These are phyloP conservation scores for Girardinichthys multiradiatus DNA, from an alignment of 2,113 vertebrate species.

Conservation along the genomic window DNA sequence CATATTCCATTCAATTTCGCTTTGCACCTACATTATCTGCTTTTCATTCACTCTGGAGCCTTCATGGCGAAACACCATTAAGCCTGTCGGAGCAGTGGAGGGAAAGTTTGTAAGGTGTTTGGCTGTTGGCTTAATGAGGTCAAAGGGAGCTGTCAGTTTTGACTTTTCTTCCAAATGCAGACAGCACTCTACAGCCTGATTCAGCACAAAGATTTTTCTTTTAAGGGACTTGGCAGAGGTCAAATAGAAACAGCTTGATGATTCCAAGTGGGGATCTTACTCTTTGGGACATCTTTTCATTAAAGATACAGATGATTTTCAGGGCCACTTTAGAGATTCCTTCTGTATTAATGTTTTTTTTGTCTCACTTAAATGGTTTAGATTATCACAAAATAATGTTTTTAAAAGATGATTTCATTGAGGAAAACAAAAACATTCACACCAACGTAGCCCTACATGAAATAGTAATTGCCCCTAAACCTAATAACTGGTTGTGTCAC, in stretches of 20 bases:
- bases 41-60: conserved; percentile 50
- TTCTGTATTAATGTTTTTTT: neutral
- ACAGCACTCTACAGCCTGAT: conserved; percentile 32
- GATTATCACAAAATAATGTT: neutral
- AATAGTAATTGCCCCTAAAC: no score
- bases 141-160: conserved; percentile 52
- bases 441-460: no score
- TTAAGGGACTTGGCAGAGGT: conserved; percentile 59
- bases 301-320: conserved; percentile 16
- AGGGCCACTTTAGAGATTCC: neutral
- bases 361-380: neutral
- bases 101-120: conserved; percentile 55
- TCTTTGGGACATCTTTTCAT: conserved; percentile 48
- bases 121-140: conserved; percentile 44
- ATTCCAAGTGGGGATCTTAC: conserved; percentile 36
- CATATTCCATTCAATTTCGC: conserved; percentile 58
- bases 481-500: no score
- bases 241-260: conserved; percentile 58
- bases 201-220: conserved; percentile 45
- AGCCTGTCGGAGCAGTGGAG: conserved; percentile 27
- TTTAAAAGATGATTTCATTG: neutral
- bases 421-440: no score
- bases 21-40: conserved; percentile 67
- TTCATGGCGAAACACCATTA: conserved; percentile 50
- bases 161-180: conserved; percentile 47